These are phyloP conservation scores for Amphiprion clarkii DNA, from an alignment of 2,797 vertebrate species.

Conservation along the genomic window DNA sequence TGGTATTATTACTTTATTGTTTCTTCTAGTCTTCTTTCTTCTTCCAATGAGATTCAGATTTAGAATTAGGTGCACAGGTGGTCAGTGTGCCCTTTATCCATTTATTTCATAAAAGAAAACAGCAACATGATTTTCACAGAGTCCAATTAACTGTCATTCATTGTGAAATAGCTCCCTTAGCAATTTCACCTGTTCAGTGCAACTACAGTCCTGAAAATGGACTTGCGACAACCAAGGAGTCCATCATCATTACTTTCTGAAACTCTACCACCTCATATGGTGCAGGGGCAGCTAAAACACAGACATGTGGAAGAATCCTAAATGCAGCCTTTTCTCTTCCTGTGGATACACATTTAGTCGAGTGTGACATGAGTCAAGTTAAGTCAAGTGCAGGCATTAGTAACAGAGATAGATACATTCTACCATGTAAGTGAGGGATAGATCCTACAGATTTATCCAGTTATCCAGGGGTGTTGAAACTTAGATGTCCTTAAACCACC, in stretches of 20 bases:
- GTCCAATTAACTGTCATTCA: neutral
- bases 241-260: slow-evolving; percentile 4
- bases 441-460: slow-evolving; percentile 9
- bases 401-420: neutral
- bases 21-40: neutral
- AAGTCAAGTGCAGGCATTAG: neutral
- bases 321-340: slow-evolving; percentile 2
- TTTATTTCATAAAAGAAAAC: neutral
- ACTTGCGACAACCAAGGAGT: neutral
- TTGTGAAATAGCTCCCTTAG: neutral
- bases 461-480: neutral
- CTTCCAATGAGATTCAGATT: neutral
- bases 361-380: neutral
- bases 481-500: slow-evolving; percentile 21
- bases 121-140: neutral
- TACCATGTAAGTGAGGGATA: slow-evolving; percentile 1
- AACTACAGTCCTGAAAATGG: neutral
- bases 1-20: too few species aligned
- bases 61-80: too few species aligned
- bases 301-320: neutral
- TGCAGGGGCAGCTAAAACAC: neutral
- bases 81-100: neutral
- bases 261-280: neutral
- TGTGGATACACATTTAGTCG: slow-evolving; percentile 7
- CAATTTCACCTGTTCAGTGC: neutral